Percentiles rank a stretch among this genome's conserved stretches.
Conservation (phyloP, 1,140 invertebrate species). For the Zaprionus davidi region DNA sequence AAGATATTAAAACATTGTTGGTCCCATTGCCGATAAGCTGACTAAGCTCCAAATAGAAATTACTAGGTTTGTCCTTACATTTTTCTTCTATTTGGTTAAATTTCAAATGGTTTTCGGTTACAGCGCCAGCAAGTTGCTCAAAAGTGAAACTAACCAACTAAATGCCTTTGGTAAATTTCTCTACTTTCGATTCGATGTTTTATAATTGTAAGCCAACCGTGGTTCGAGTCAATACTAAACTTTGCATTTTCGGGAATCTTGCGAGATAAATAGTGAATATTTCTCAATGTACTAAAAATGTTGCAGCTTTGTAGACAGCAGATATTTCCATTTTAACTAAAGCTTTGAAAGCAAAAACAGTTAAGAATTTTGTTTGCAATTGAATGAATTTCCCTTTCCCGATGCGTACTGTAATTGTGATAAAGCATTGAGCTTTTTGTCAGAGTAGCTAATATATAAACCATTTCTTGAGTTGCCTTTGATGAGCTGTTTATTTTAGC, state of each 20-base stretch:
- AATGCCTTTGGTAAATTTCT: background rate
- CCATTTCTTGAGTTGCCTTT: too few relatives aligned
- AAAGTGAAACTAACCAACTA: background rate
- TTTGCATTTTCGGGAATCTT: background rate
- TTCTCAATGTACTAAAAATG: background rate
- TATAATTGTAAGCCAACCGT: background rate
- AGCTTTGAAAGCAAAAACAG: background rate
- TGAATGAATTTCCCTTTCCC: background rate
- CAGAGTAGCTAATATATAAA: too few relatives aligned
- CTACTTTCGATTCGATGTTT: background rate
- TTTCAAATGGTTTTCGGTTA: background rate
- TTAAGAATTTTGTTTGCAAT: background rate
- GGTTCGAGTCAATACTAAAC: background rate
- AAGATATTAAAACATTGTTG: conserved; percentile 1
- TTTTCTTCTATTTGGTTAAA: background rate
- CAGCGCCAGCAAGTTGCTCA: background rate
- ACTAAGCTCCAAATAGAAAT: conserved; percentile 13
- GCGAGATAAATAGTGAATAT: background rate
- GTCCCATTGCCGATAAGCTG: conserved; percentile 3
- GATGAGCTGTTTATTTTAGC: too few relatives aligned
- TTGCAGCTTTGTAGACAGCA: background rate
- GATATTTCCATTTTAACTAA: too few relatives aligned
- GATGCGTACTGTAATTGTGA: background rate
- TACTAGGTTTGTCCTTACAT: background rate
- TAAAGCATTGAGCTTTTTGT: background rate